phyloP scores from a whole-genome alignment of 2,797 vertebrate species.

The Amblyopsis hoosieri region DNA sequence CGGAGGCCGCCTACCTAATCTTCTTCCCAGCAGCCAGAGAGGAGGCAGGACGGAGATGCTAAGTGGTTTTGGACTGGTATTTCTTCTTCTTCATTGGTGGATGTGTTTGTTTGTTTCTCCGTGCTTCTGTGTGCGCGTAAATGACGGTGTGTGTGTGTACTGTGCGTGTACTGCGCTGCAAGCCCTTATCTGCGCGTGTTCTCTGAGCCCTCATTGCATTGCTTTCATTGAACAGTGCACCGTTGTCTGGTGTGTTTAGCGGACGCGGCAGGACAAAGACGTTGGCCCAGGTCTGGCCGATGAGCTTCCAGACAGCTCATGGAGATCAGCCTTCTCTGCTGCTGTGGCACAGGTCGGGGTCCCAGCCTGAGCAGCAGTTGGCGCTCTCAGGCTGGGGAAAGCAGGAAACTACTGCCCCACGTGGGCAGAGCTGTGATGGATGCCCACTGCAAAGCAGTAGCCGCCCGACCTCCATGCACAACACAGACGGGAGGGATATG shows the following conservation, averaged over 20 bases:
- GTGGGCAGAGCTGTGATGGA: constrained; percentile 76
- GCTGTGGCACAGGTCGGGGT: constrained; percentile 56
- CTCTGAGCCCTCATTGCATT: too few relatives aligned
- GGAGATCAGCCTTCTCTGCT: constrained; percentile 38
- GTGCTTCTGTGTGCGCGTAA: background rate
- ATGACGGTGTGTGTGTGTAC: background rate
- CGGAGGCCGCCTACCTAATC: constrained; percentile 34
- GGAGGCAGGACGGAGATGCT: background rate
- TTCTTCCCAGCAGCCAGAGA: constrained; percentile 32
- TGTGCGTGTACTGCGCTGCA: background rate
- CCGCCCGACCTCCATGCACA: constrained; percentile 73
- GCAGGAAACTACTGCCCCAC: constrained; percentile 71
- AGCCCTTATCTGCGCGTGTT: too few relatives aligned
- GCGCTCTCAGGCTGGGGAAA: constrained; percentile 60
- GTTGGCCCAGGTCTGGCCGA: constrained; percentile 29
- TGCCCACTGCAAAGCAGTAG: constrained; percentile 76
- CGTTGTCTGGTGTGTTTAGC: too few relatives aligned
- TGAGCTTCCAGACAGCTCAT: constrained; percentile 68
- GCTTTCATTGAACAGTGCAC: too few relatives aligned
- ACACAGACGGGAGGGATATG: constrained; percentile 45
- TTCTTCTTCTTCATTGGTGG: constrained; percentile 24
- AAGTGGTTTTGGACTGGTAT: constrained; percentile 8
- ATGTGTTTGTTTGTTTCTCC: background rate
- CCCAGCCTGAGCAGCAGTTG: constrained; percentile 62
- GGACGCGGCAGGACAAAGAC: constrained; percentile 1